A percentile compares a stretch with the other conserved stretches of the same genome.
Evolutionary conservation across 2,888 invertebrate species (phyloP).

Genomic region (Phengaris alcon): DNA sequence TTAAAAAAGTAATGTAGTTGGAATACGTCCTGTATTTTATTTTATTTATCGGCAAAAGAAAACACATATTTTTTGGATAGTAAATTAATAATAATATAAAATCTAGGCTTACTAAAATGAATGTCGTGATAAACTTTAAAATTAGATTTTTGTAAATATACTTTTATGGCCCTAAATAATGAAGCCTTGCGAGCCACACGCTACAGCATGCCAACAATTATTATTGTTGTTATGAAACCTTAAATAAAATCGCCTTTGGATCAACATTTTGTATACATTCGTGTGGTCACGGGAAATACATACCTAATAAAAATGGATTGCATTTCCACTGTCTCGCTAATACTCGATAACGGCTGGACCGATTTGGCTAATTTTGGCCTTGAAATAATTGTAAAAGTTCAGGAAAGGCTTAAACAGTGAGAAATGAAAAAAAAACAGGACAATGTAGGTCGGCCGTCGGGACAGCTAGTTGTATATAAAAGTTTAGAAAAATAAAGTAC

Average conservation of each 20-base stretch:
- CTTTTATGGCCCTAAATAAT: neutral
- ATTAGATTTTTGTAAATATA: neutral
- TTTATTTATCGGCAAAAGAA: no score
- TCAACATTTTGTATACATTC: neutral
- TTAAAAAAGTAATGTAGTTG: neutral
- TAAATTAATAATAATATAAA: neutral
- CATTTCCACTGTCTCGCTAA: no score
- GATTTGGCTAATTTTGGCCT: no score
- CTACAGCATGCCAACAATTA: constrained; percentile 1
- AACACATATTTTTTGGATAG: no score
- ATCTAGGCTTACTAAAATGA: neutral
- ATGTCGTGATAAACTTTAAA: neutral
- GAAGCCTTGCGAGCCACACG: neutral
- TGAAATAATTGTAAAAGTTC: no score
- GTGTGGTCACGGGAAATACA: neutral
- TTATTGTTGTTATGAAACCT: neutral
- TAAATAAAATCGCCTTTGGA: neutral
- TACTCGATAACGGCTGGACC: no score
- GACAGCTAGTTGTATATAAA: no score
- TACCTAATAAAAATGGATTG: no score
- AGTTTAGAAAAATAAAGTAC: no score
- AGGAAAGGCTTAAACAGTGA: no score
- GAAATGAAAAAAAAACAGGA: no score
- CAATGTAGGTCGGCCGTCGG: no score
- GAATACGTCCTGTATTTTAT: neutral